phyloP scores from a whole-genome alignment of 2,888 invertebrate genomes.

The Smittia aterrima region DNA sequence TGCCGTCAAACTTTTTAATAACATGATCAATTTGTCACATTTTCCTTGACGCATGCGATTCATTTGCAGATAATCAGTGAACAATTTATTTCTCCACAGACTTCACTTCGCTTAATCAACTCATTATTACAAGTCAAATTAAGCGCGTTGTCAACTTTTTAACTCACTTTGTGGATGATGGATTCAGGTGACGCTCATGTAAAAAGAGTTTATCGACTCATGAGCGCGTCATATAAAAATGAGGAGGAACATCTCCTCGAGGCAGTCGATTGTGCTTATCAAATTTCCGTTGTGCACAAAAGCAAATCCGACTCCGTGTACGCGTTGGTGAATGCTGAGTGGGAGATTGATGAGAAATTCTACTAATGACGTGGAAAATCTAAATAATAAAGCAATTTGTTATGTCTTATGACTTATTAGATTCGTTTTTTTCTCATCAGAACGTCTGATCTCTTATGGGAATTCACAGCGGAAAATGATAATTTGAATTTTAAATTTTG shows the following conservation, averaged over 20 bases:
- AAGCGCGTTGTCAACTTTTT: constrained; percentile 2
- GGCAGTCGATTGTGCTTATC: background rate
- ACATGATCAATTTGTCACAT: constrained; percentile 21
- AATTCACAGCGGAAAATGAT: constrained; percentile 10
- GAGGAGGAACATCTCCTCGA: background rate
- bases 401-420: constrained; percentile 28
- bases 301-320: too few species aligned
- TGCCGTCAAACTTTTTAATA: constrained; percentile 13
- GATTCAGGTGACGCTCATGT: background rate
- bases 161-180: background rate
- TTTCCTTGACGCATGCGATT: background rate
- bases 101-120: constrained; percentile 12
- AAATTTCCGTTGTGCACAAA: background rate
- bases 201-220: constrained; percentile 6
- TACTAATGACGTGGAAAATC: constrained; percentile 40
- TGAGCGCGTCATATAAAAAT: background rate
- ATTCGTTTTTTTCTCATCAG: background rate
- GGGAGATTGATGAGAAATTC: constrained; percentile 29
- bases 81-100: background rate
- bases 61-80: background rate
- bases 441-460: constrained; percentile 18
- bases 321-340: background rate
- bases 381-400: constrained; percentile 41
- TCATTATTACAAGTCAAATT: background rate
- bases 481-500: constrained; percentile 38